Evolutionary conservation across 2,888 invertebrate genomes (phyloP), one percentile per base, ranked within the genome.

Genomic region (Schrankia costaestrigalis): DNA sequence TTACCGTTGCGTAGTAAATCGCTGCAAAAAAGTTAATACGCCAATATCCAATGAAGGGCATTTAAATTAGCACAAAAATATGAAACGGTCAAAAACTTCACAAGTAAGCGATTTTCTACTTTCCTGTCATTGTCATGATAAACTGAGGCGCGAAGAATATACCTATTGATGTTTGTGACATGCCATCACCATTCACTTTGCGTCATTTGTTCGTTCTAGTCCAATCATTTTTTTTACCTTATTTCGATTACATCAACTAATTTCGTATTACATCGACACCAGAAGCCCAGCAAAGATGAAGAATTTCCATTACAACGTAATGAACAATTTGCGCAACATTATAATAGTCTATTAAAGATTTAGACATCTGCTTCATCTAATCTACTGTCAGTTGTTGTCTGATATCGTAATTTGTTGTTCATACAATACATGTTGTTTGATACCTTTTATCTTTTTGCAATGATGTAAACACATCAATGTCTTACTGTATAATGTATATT

Each of bases 221-320:
- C 61, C 67, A 62, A 69, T 68, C 61, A 46, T 60, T 68, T 71
- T 57, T 15, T 72, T 75, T 70, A 63, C 61, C 55, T 67, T 71
- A 71, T 71, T 71, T 63, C 63, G 67, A 71, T 78, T 78, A 73
- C 78, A 73, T 70, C 72, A 77, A 69, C 70, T 70, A 65, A 73
- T 76, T 78, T 73, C 37, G 63, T 67, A 61, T 78, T 75, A 74
- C 72, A 76, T 73, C 70, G 69, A 64, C 67, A 67, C 58, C 61
- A 61, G 64, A 61, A 56, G 57, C 55, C 60, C 52, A 62, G 54
- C 48, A 39, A 70, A 61, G 65, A 69, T 74, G 59, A 62, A 63
- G 67, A 62, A 61, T 68, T 74, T 70, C 70, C 70, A 77, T 75
- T 70, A 71, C 73, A 68, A 56, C 64, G 60, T 69, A 73, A 76